Conservation (phyloP, 30 jellyfish, hydroid and myxozoan genomes). For the Cassiopea xamachana region DNA sequence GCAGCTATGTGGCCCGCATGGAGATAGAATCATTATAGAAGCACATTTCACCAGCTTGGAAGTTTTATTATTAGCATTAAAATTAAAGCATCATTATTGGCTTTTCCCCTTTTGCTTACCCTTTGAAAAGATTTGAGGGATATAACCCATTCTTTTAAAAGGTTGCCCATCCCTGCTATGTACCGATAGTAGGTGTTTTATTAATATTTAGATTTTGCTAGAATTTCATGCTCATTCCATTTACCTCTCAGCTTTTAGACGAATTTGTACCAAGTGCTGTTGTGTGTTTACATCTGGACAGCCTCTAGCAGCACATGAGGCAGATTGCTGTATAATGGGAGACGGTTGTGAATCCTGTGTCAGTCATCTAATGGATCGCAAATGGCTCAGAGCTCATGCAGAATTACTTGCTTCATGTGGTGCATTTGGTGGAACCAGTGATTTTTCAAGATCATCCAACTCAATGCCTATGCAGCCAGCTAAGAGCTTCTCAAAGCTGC, state of each 20-base stretch:
- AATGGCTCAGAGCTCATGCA: not conserved
- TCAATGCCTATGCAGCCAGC: not conserved
- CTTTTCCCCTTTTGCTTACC: too few relatives aligned
- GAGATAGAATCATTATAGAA: too few relatives aligned
- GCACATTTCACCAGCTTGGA: too few relatives aligned
- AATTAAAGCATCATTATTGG: too few relatives aligned
- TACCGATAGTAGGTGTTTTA: not conserved
- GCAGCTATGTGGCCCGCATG: too few relatives aligned
- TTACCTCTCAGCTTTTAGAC: slow-evolving; percentile 7
- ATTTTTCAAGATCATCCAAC: not conserved
- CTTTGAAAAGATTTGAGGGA: too few relatives aligned
- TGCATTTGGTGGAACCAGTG: not conserved
- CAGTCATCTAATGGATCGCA: not conserved
- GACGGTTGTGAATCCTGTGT: slow-evolving; percentile 3
- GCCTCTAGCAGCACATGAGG: slow-evolving; percentile 7
- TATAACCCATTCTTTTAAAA: too few relatives aligned
- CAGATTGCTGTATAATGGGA: not conserved
- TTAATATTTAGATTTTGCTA: not conserved
- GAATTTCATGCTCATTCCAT: too few relatives aligned
- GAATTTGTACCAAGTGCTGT: slow-evolving; percentile 29
- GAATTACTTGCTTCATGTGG: not conserved
- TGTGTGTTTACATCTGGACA: not conserved
- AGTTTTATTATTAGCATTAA: too few relatives aligned
- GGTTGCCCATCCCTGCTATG: too few relatives aligned
- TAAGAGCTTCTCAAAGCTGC: not conserved